Percentiles rank a stretch among this genome's conserved stretches.
phyloP scores from a whole-genome alignment of 2,113 vertebrate species.

The Scolopax mira region DNA sequence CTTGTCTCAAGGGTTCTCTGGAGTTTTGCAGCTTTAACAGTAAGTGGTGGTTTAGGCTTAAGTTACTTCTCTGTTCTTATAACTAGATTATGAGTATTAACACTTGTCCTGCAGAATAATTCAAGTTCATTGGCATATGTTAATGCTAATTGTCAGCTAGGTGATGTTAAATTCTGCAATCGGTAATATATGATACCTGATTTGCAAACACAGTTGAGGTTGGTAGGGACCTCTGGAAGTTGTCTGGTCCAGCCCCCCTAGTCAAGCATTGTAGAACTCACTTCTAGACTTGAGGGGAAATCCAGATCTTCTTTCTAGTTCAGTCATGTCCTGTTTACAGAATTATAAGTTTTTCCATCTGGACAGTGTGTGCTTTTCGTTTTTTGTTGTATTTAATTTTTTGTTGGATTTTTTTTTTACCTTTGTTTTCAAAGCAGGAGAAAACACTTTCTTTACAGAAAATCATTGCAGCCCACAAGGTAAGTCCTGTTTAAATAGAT shows the following conservation, averaged over 20 bases:
- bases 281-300: background rate
- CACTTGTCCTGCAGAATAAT: background rate
- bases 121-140: background rate
- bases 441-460: background rate
- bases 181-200: background rate
- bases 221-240: background rate
- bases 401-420: background rate
- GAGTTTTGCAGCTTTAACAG: background rate
- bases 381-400: background rate
- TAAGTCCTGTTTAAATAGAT: background rate
- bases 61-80: background rate
- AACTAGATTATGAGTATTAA: background rate
- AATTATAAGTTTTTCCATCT: background rate
- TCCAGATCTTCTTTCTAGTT: background rate
- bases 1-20: background rate
- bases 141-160: background rate
- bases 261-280: background rate
- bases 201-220: background rate
- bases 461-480: background rate
- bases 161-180: background rate
- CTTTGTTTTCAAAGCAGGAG: background rate
- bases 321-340: background rate
- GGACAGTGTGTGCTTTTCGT: background rate
- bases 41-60: background rate
- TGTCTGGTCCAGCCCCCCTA: accelerated